phyloP scores from a whole-genome alignment of 2,888 invertebrate species.

The Tiliacea aurago region DNA sequence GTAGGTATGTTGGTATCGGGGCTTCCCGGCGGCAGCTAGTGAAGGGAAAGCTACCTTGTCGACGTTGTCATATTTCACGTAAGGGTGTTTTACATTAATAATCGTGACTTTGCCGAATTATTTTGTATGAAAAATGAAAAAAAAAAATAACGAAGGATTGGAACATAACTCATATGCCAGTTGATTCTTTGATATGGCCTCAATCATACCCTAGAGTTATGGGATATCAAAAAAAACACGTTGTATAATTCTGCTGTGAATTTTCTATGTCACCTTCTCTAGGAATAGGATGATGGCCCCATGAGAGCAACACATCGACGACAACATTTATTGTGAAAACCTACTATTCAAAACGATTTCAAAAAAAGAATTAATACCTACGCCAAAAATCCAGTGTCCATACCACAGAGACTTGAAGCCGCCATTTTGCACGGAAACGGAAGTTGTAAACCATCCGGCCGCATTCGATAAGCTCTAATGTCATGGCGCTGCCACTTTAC shows the following conservation, averaged over 20 bases:
- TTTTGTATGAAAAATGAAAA: too few species aligned
- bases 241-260: not conserved
- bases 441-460: constrained; percentile 73
- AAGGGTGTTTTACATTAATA: too few species aligned
- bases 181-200: too few species aligned
- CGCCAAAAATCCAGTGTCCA: constrained; percentile 53
- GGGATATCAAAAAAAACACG: too few species aligned
- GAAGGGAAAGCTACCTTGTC: too few species aligned
- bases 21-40: too few species aligned
- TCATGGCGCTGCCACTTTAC: constrained; percentile 61
- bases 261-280: not conserved
- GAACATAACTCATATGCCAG: too few species aligned
- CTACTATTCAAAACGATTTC: not conserved
- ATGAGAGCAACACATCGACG: not conserved
- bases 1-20: too few species aligned
- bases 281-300: not conserved
- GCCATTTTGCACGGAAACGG: constrained; percentile 69
- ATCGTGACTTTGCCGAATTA: too few species aligned
- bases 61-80: too few species aligned
- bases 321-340: not conserved
- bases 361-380: constrained; percentile 13
- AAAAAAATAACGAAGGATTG: too few species aligned
- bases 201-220: too few species aligned
- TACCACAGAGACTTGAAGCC: constrained; percentile 41
- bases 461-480: constrained; percentile 74